A percentile compares a stretch with the other conserved stretches of the same genome.
phyloP scores from a whole-genome alignment of 2,797 vertebrate genomes.

The Perdix hodgsoniae region DNA sequence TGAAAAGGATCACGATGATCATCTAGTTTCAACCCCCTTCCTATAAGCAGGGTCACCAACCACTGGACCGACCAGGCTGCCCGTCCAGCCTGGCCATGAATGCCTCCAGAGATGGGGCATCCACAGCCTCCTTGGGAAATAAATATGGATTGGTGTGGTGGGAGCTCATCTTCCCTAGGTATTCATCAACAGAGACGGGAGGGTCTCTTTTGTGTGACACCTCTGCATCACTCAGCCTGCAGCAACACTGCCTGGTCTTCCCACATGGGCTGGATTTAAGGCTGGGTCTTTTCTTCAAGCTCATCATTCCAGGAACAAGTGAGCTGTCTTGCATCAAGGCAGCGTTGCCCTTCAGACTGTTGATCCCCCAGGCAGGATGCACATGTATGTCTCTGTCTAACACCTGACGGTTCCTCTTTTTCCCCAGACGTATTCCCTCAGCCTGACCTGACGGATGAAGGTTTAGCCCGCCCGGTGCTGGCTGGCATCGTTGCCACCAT shows the following conservation, averaged over 20 bases:
- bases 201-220: background rate
- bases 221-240: background rate
- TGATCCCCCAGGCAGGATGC: background rate
- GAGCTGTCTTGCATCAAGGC: background rate
- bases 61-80: too few species aligned
- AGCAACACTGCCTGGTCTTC: rapidly evolving
- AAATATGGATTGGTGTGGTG: background rate
- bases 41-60: too few species aligned
- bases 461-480: slow-evolving; percentile 95
- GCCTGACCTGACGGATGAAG: slow-evolving; percentile 93
- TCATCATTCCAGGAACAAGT: background rate
- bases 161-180: background rate
- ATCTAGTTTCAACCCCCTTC: too few species aligned
- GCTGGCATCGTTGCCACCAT: slow-evolving; percentile 98
- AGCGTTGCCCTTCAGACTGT: background rate
- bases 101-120: too few species aligned
- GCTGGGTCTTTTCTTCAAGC: background rate
- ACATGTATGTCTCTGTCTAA: rapidly evolving
- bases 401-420: background rate
- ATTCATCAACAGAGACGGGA: background rate
- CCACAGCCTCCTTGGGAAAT: too few species aligned
- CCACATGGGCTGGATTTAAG: background rate
- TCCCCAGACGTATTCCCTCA: slow-evolving; percentile 93
- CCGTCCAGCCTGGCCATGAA: too few species aligned
- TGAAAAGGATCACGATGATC: too few species aligned